phyloP scores from a whole-genome alignment of 2,888 invertebrate genomes.

The Hypomecis atomaria region DNA sequence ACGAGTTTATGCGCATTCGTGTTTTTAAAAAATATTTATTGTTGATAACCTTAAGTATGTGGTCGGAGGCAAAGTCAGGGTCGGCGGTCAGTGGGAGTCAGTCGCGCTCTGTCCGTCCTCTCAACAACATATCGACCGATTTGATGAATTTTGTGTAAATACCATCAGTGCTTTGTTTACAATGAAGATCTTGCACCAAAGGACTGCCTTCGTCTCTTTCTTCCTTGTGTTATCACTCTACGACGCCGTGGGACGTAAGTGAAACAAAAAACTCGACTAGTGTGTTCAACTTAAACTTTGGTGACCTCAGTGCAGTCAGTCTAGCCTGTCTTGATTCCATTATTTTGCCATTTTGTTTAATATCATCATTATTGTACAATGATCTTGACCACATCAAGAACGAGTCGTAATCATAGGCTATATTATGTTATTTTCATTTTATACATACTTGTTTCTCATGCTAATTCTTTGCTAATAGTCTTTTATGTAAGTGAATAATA shows the following conservation, averaged over 20 bases:
- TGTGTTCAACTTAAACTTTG: slow-evolving; percentile 36
- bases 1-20: slow-evolving; percentile 43
- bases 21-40: slow-evolving; percentile 59
- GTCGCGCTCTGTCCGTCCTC: slow-evolving; percentile 60
- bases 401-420: not conserved
- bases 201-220: slow-evolving; percentile 43
- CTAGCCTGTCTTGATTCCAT: slow-evolving; percentile 31
- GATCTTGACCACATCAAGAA: slow-evolving; percentile 12
- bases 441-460: not conserved
- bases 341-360: slow-evolving; percentile 38
- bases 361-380: slow-evolving; percentile 27
- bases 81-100: slow-evolving; percentile 58
- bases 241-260: slow-evolving; percentile 57
- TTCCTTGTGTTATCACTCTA: slow-evolving; percentile 47
- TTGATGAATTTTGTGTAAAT: slow-evolving; percentile 42
- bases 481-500: too few relatives aligned
- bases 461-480: too few relatives aligned
- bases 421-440: not conserved
- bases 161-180: slow-evolving; percentile 44
- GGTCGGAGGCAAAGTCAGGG: slow-evolving; percentile 60
- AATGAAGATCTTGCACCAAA: slow-evolving; percentile 50
- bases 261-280: not conserved
- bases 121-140: slow-evolving; percentile 49
- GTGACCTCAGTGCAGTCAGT: slow-evolving; percentile 50
- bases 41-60: slow-evolving; percentile 70